Base-by-base conservation (phyloP, 2,888 invertebrate genomes). In the Eristalinus aeneus region DNA sequence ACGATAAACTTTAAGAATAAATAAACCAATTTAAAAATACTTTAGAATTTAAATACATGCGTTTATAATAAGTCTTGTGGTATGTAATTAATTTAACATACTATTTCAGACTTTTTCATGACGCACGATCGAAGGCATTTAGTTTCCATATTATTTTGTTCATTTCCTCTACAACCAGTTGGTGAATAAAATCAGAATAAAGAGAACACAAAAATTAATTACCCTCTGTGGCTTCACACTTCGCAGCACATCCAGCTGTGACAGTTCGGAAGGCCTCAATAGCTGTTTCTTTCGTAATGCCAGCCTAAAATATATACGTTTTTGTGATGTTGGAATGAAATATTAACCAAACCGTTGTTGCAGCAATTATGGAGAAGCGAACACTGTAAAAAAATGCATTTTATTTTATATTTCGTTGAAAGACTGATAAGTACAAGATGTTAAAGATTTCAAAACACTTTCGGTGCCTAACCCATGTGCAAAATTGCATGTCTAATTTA, bases 71-170 rank as follows among this genome's bases (percentile, higher is more conserved):
- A n/a, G n/a, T n/a, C n/a, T n/a, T n/a, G n/a, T n/a, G n/a, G n/a
- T n/a, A n/a, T n/a, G n/a, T n/a, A n/a, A n/a, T n/a, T 27, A 5
- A 46, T 1, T 16, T 5, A 16, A 16, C 90, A 88, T 89, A 93
- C 93, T 63, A 92, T 88, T 9, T 90, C 89, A 9, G 91, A 88
- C 87, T 91, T 91, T 82, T 91, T 91, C 89, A 92, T 89, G 22
- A 91, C 72, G 78, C 93, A 93, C 54, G 91, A 90, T 2, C 89
- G 90, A 72, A 93, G 84, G 68, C 93, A 93, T 84, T 92, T 92
- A 12, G 89, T 91, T 63, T 90, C 91, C 5, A 76, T 88, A 8
- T 89, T 89, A 4, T 75, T 27, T 89, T 89, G n/a, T 91, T 69
- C 88, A 93, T 80, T 6, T 88, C 89, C 36, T 90, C 89, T 54